Evolutionary conservation across 2,797 vertebrate genomes (phyloP), one percentile per base, ranked within the genome.

Genomic region (Sciurus carolinensis): DNA sequence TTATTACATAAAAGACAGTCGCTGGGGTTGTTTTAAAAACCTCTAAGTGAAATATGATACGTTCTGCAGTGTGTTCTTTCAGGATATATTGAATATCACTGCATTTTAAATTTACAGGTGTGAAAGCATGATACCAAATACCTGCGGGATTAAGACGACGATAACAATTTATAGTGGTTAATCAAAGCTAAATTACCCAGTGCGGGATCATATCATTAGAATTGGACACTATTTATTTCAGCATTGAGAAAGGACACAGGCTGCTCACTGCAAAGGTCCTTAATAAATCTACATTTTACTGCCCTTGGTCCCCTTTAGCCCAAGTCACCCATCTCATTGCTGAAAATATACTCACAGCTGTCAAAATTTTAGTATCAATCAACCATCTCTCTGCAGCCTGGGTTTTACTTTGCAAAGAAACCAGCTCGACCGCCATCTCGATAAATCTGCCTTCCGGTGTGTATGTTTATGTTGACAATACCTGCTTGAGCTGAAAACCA

Each of bases 351-450:
- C 85, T 93, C 85, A 36, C 71, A 50, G 96, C 85, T 97, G 96
- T 96, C 97, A 97, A 94, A 87, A 90, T 88, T 97, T 97, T 97
- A 97, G 80, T 96, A 96, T 96, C 97, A 93, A 72, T 96, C 92
- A 93, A 88, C 72, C 52, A 57, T 94, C 89, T 95, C 91, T 86
- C 77, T 47, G 54, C 47, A 90, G 73, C 39, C 81, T 69, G 50
- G 36, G 67, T 71, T 95, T 77, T 92, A 81, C 87, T 94, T 82
- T 39, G 81, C 73, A 93, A 93, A 93, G 79, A 93, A 82, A 33
- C 7, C 39, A 39, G 39, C 86, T 12, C 86, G 75, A 44, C 62
- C 92, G 87, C 71, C 88, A 66, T 77, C 84, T 3, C 93, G 81
- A 97, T 97, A 97, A 97, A 98, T 95, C 96, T 96, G 73, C 57